Base-by-base conservation (phyloP, 2,888 invertebrate genomes). In the Conistra vaccinii region DNA sequence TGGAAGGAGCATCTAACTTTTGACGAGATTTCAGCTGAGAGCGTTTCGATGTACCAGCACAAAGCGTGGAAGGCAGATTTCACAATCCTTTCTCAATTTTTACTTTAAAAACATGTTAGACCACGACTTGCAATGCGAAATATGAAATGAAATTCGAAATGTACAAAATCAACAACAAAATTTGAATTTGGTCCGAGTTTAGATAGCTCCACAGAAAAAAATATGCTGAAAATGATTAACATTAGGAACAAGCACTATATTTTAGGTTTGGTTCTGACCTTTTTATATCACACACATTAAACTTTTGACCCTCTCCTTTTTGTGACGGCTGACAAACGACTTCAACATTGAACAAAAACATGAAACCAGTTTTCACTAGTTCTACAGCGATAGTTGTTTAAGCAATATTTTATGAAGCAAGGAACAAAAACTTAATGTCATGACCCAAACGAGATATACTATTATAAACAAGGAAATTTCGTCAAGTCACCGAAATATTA, bases 401-500 rank as follows among this genome's bases (percentile, higher is more conserved):
- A 69, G 66, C 61, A 78, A 84, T 88, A 84, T 85, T 87, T 84
- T 77, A 84, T 73, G 17, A 77, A 82, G 57, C 65, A 66, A 73
- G 68, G 53, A 68, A 81, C 87, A 85, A 89, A 87, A 85, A 83
- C 82, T 71, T 67, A 65, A 74, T 84, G 85, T 87, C 87, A 89
- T 77, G 84, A 77, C 81, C 79, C 81, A 79, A 82, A 83, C 75
- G 80, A 83, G 87, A 85, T 23, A 81, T 72, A 71, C 20, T 71
- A 58, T 77, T 83, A 77, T 80, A 80, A 80, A 78, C 69, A 78
- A 75, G 62, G 57, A 78, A 85, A 81, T 85, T 88, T 84, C 51
- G 76, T 78, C 85, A 71, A 88, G 89, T 90, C 90, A 90, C 72
- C 53, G 76, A 86, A 85, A 86, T 89, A 89, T 89, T 90, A 87